phyloP scores from a whole-genome alignment of 2,888 invertebrate species.

The Tillus elongatus region DNA sequence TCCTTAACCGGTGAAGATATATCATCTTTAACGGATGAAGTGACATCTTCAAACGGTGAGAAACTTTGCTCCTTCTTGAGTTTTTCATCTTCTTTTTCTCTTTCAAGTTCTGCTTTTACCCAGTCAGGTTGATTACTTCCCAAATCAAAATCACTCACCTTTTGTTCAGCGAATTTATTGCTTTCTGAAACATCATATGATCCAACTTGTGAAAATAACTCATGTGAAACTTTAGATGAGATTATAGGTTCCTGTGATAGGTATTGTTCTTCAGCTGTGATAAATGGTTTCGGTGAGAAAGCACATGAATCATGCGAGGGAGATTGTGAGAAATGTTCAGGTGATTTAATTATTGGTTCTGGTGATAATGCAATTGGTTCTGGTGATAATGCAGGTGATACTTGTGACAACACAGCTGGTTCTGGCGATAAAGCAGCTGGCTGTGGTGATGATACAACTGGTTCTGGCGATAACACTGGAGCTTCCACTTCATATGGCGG shows the following conservation, averaged over 20 bases:
- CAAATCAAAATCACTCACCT: too few species aligned
- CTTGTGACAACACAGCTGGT: not conserved
- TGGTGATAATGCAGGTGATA: constrained; percentile 6
- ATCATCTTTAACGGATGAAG: constrained; percentile 36
- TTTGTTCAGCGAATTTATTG: constrained; percentile 2
- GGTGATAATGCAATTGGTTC: constrained; percentile 9
- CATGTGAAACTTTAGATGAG: too few species aligned
- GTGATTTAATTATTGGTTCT: constrained; percentile 13
- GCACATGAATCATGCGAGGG: constrained; percentile 9
- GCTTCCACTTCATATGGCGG: constrained; percentile 7
- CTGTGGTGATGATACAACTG: constrained; percentile 5
- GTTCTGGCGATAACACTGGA: not conserved
- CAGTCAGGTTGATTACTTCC: not conserved
- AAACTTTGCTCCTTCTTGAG: not conserved
- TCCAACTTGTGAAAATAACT: too few species aligned
- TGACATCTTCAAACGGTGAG: constrained; percentile 29
- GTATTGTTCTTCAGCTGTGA: not conserved
- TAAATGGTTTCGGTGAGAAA: constrained; percentile 10
- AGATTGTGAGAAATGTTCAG: too few species aligned
- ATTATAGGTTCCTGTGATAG: too few species aligned
- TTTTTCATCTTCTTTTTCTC: constrained; percentile 9
- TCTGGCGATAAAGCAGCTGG: constrained; percentile 8
- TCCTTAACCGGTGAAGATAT: constrained; percentile 6
- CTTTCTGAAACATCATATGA: constrained; percentile 6
- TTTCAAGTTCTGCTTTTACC: constrained; percentile 3